These are phyloP conservation scores for Orientallactaga sibirica DNA, from an alignment of 2,797 vertebrate genomes.

Conservation along the genomic window DNA sequence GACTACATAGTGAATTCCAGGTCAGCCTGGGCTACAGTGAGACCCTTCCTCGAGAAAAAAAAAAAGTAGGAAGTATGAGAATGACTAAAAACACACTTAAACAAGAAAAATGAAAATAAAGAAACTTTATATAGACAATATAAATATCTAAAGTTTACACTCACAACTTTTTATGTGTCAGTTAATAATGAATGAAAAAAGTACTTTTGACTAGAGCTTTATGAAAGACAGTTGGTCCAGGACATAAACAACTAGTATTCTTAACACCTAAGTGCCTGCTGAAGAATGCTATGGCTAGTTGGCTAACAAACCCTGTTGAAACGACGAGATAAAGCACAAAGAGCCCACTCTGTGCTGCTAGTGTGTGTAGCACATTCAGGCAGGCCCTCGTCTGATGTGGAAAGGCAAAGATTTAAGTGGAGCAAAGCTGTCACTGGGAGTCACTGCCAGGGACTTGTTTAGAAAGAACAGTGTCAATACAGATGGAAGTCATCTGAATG, in stretches of 20 bases:
- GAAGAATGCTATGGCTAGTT: background rate
- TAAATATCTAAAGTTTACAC: background rate
- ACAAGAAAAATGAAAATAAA: background rate
- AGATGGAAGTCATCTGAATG: background rate
- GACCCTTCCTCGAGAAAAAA: no score
- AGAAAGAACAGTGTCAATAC: background rate
- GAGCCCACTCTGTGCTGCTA: background rate
- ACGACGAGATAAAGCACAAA: background rate
- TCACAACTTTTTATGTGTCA: background rate
- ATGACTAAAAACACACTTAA: conserved; percentile 4
- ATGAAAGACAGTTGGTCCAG: background rate
- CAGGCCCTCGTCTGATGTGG: background rate
- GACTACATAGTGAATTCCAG: no score
- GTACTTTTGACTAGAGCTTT: no score
- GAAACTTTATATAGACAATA: background rate
- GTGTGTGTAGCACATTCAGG: background rate
- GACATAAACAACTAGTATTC: background rate
- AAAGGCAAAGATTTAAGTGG: background rate
- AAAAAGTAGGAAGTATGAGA: background rate
- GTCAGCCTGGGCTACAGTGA: no score
- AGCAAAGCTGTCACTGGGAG: background rate
- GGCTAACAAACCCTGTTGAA: background rate
- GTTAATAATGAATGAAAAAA: background rate
- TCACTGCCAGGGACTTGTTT: background rate
- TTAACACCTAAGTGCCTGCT: background rate